Percentiles rank a stretch among this genome's conserved stretches.
These are phyloP conservation scores for Molorchus minor DNA, from an alignment of 2,888 invertebrate genomes.

Conservation along the genomic window DNA sequence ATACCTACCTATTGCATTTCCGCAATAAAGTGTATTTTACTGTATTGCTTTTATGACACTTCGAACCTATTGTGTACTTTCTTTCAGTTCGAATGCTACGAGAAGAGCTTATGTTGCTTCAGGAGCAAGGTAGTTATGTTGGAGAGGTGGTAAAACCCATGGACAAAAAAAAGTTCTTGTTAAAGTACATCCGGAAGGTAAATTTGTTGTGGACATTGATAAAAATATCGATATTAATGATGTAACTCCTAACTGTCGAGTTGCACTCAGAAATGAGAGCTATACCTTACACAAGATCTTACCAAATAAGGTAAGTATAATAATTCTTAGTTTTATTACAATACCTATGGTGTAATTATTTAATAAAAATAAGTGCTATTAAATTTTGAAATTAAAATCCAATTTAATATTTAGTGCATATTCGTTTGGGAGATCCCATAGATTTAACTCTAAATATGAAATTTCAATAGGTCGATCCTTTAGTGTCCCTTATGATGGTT, in stretches of 20 bases:
- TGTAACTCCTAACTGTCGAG: slow-evolving; percentile 96
- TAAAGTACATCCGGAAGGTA: slow-evolving; percentile 99
- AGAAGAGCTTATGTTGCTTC: slow-evolving; percentile 94
- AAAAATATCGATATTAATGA: slow-evolving; percentile 99
- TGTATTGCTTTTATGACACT: too few species aligned
- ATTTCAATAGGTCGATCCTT: slow-evolving; percentile 86
- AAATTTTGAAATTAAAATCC: too few species aligned
- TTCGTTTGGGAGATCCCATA: too few species aligned
- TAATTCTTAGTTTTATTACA: too few species aligned
- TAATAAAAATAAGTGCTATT: too few species aligned
- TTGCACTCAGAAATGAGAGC: slow-evolving; percentile 97
- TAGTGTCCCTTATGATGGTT: slow-evolving; percentile 99
- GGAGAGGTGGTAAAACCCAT: slow-evolving; percentile 99
- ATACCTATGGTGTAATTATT: too few species aligned
- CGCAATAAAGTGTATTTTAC: too few species aligned
- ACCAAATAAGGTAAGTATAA: slow-evolving; percentile 83
- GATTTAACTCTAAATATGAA: too few species aligned
- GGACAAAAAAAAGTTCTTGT: slow-evolving; percentile 99
- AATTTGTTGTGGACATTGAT: slow-evolving; percentile 99
- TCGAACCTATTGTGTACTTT: too few species aligned
- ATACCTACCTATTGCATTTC: too few species aligned
- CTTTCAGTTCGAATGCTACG: slow-evolving; percentile 91
- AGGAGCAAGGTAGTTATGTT: slow-evolving; percentile 99
- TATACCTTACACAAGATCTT: slow-evolving; percentile 98
- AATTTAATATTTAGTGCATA: too few species aligned